Base-by-base conservation (phyloP, 1,140 invertebrate species). In the Lepidurus arcticus region DNA sequence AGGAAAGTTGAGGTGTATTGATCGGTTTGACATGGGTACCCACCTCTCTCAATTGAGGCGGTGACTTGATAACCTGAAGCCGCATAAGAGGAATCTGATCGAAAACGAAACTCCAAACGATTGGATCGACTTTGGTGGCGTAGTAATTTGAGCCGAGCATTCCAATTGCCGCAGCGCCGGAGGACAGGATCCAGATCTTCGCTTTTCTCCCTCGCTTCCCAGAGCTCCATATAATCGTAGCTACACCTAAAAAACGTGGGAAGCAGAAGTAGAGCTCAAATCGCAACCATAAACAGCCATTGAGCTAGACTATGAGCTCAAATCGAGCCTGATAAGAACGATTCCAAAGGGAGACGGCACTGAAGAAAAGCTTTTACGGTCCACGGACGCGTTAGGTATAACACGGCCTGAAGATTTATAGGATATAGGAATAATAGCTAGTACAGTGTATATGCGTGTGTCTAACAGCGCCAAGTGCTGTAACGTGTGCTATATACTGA, bases 141-240 rank as follows among this genome's bases (percentile, higher is more conserved):
- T 5, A 93, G 84, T 16, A 93, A 85, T 84, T 93, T 94, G 13
- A 92, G 84, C 81, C 90, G 89, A 10, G 88, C 86, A 80, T 88
- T 91, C 90, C 91, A 92, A 82, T 93, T 90, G 1, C 92, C 92
- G 83, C 92, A 94, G 6, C 90, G 84, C 8, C 89, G 85, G 44
- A 65, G 79, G 8, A 80, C 78, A 13, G 77, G 53, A 26, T 26
- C 47, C 16, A 11, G 75, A 47, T 9, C 73, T 79, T 42, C 78
- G 47, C 44, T 26, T 73, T 75, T n/a, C 73, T 78, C 8, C 42
- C 73, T 44, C 21, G 26, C 43, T 21, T 74, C 73, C 73, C 77
- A 78, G 74, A 91, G 88, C 83, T 91, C 90, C 80, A 92, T 80
- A 82, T 88, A 91, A 83, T 92, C 91, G 84, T 92, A 92, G 79